phyloP scores from a whole-genome alignment of 2,113 vertebrate species.

The Silurus asotus region DNA sequence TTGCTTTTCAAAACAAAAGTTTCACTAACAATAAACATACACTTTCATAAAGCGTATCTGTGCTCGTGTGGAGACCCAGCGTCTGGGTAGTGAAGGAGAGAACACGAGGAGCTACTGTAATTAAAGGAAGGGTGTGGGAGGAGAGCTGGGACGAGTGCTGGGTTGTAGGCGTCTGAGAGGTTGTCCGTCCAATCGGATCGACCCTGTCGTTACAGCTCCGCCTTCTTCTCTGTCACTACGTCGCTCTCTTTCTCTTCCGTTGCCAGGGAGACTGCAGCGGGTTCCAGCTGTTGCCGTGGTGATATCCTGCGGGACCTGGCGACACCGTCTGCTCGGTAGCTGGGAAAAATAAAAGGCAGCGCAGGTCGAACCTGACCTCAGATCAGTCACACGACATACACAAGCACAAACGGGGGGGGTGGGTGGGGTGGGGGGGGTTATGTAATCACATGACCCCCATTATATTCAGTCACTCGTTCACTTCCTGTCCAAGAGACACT shows the following conservation, averaged over 20 bases:
- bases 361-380: constrained; percentile 30
- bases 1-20: no score
- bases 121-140: constrained; percentile 23
- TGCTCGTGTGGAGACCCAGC: background rate
- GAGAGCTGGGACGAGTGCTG: constrained; percentile 1
- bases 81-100: constrained; percentile 16
- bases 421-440: no score
- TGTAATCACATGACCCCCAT: background rate
- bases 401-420: background rate
- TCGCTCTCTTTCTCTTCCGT: constrained; percentile 63
- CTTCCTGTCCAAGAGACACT: constrained; percentile 5
- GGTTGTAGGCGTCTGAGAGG: constrained; percentile 32
- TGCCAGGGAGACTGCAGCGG: constrained; percentile 69
- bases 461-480: background rate
- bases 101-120: constrained; percentile 14
- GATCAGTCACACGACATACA: constrained; percentile 5
- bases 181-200: constrained; percentile 58
- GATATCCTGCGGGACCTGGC: constrained; percentile 63
- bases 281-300: constrained; percentile 74
- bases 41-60: no score
- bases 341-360: constrained; percentile 43
- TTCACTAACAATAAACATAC: no score
- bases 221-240: constrained; percentile 50
- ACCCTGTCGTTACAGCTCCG: constrained; percentile 52
- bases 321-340: constrained; percentile 48